Base-by-base conservation (phyloP, 2,888 invertebrate genomes). In the Glyphotaelius pellucidus region DNA sequence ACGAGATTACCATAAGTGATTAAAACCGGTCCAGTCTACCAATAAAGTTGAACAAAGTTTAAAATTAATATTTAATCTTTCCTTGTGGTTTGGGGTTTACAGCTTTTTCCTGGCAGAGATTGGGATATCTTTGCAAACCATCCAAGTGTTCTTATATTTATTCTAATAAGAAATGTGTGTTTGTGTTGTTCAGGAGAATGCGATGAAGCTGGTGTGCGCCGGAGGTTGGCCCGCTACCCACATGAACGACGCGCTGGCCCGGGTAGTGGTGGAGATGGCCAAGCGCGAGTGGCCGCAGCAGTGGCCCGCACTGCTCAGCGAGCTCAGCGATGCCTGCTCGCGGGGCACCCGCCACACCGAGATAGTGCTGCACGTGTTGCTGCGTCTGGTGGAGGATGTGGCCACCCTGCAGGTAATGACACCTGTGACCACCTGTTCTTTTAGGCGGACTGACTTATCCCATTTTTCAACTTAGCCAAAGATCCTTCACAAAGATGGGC, bases 221-320 rank as follows among this genome's bases (percentile, higher is more conserved):
- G 98, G 98, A 19, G 97, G 97, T 19, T 97, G 97, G 94, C 96
- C 98, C 35, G 96, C 98, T 87, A 97, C 97, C 19, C 98, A 98
- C 94, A 97, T 98, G 94, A 98, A 98, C 95, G 98, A 98, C 95
- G 98, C 98, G 1, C 95, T 98, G 4, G 98, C 99, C 25, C 96
- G 99, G 88, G 98, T 99, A n/a, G 97, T 99, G 90, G 99, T 99
- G 0, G 99, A 99, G 95, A 99, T 99, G 97, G 98, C 99, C 90
- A 99, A 99, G 94, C 96, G 99, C 15, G 99, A 99, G 95, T 99
- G 99, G 99, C 99, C 99, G 0, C 99, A 99, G 94, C 98, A 99
- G 93, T 99, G 99, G 99, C 98, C 98, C 0, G 97, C 98, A 0
- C 95, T 99, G 67, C 95, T 99, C 52, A 96, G 97, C 0, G 99